Percentiles rank a stretch among this genome's conserved stretches.
These are phyloP conservation scores for Sycophila texana DNA, from an alignment of 2,888 invertebrate genomes.

Conservation along the genomic window DNA sequence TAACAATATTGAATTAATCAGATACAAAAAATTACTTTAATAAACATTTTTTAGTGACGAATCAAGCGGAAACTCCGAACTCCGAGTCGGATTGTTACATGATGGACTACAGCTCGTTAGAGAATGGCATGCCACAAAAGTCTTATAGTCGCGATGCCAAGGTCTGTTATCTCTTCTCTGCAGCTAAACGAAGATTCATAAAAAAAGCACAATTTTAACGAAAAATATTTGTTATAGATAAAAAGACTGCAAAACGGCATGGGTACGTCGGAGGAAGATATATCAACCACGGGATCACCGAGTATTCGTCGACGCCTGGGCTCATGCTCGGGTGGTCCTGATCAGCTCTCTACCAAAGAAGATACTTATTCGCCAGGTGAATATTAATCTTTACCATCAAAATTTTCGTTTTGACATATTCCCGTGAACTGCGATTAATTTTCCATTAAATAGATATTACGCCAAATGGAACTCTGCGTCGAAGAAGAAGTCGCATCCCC, in stretches of 20 bases:
- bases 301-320: slow-evolving; percentile 82
- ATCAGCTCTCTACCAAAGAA: slow-evolving; percentile 74
- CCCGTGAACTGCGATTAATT: background rate
- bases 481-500: slow-evolving; percentile 87
- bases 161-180: slow-evolving; percentile 59
- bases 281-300: slow-evolving; percentile 81
- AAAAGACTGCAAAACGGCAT: slow-evolving; percentile 76
- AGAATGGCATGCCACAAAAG: slow-evolving; percentile 81
- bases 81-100: slow-evolving; percentile 85
- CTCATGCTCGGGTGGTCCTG: slow-evolving; percentile 77
- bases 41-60: slow-evolving; percentile 76
- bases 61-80: slow-evolving; percentile 84
- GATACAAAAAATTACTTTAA: background rate
- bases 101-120: slow-evolving; percentile 87
- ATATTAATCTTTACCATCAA: background rate
- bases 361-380: slow-evolving; percentile 79
- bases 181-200: background rate
- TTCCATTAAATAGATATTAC: slow-evolving; percentile 83
- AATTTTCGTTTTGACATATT: background rate
- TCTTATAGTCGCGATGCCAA: slow-evolving; percentile 73
- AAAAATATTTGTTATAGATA: slow-evolving; percentile 62
- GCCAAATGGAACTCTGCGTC: slow-evolving; percentile 90
- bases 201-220: background rate
- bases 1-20: background rate
- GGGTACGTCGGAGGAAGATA: slow-evolving; percentile 81